Evolutionary conservation across 2,113 vertebrate species (phyloP).

Genomic region (Bostrychus sinensis): DNA sequence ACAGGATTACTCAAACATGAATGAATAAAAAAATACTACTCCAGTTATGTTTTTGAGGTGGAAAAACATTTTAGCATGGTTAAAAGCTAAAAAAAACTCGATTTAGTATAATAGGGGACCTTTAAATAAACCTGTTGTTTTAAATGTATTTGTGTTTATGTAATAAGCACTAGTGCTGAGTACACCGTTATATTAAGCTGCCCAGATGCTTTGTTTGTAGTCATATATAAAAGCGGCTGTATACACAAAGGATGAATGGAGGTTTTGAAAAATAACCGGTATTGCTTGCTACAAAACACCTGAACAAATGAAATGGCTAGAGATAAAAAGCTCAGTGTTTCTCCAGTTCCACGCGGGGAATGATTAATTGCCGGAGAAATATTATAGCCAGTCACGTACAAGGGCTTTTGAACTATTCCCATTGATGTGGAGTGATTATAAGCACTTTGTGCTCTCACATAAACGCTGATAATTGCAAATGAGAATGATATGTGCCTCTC

Average conservation of each 20-base stretch:
- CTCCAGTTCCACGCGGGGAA: not conserved
- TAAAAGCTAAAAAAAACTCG: too few species aligned
- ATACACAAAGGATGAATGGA: not conserved
- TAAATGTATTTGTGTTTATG: too few species aligned
- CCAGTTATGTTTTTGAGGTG: too few species aligned
- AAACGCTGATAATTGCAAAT: constrained; percentile 16
- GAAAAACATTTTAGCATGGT: too few species aligned
- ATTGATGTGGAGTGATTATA: constrained; percentile 30
- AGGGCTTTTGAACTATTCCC: constrained; percentile 24
- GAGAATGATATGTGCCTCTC: not conserved
- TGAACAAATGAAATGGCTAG: constrained; percentile 4
- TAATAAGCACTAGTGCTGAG: not conserved
- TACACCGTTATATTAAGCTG: not conserved
- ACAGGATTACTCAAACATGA: too few species aligned
- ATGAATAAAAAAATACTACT: too few species aligned
- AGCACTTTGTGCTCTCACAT: constrained; percentile 33
- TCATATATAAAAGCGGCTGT: not conserved
- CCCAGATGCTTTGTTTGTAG: not conserved
- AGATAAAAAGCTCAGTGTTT: not conserved
- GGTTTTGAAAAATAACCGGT: not conserved
- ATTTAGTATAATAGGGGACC: too few species aligned
- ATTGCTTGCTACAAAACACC: not conserved
- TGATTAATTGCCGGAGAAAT: constrained; percentile 18
- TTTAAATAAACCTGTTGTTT: too few species aligned
- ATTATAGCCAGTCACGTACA: constrained; percentile 14